Evolutionary conservation across 2,888 invertebrate species (phyloP).

Genomic region (Acronicta aceris): DNA sequence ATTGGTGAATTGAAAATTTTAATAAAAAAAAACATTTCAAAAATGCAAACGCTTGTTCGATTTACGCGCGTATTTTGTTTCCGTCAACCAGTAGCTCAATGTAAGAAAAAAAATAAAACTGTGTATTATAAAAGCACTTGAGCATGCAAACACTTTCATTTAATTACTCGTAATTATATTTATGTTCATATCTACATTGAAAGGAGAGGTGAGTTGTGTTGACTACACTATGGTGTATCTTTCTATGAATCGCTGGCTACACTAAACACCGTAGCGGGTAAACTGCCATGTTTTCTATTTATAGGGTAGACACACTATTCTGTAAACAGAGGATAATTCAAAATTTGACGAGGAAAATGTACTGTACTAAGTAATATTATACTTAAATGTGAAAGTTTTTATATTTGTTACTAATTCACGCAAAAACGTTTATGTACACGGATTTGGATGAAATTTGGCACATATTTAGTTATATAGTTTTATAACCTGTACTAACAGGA

Average conservation of each 20-base stretch:
- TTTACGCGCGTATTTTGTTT: slow-evolving; percentile 13
- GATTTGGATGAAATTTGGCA: no score
- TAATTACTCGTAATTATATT: slow-evolving; percentile 51
- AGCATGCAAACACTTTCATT: slow-evolving; percentile 49
- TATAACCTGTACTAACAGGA: no score
- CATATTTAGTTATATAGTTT: no score
- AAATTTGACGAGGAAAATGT: not conserved
- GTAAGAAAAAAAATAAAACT: slow-evolving; percentile 16
- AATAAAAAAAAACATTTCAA: slow-evolving; percentile 4
- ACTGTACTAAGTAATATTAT: not conserved
- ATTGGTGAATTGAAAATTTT: not conserved
- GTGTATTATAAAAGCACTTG: slow-evolving; percentile 32
- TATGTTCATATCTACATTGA: slow-evolving; percentile 25
- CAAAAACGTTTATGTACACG: no score
- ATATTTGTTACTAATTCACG: no score
- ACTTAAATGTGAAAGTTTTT: no score
- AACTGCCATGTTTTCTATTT: slow-evolving; percentile 71
- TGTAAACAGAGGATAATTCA: slow-evolving; percentile 46
- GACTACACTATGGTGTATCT: slow-evolving; percentile 52
- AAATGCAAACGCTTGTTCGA: slow-evolving; percentile 1
- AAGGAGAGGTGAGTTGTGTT: slow-evolving; percentile 41
- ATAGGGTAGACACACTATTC: slow-evolving; percentile 59
- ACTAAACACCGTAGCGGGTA: slow-evolving; percentile 57
- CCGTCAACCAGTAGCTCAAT: not conserved
- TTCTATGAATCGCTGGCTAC: slow-evolving; percentile 52